Evolutionary conservation across 2,888 invertebrate genomes (phyloP).

Genomic region (Zaprionus obscuricornis): DNA sequence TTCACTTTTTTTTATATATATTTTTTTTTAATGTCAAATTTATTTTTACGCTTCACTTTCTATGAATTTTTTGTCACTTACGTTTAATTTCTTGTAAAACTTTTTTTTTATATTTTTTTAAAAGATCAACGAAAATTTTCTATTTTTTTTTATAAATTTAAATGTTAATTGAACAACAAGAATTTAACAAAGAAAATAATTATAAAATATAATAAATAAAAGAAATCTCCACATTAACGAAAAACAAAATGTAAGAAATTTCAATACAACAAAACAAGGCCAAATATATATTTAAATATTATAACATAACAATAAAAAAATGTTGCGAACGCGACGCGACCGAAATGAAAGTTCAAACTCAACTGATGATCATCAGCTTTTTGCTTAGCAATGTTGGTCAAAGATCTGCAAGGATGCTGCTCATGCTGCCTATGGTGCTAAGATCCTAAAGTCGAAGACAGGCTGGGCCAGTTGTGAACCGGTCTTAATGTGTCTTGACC

Average conservation of each 20-base stretch:
- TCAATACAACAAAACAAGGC: slow-evolving; percentile 55
- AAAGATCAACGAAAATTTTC: slow-evolving; percentile 12
- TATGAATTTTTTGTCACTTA: slow-evolving; percentile 32
- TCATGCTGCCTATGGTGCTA: slow-evolving; percentile 24
- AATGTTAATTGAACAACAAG: slow-evolving; percentile 40
- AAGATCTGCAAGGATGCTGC: slow-evolving; percentile 60
- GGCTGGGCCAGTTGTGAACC: slow-evolving; percentile 63
- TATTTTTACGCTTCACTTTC: neutral
- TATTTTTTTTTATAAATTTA: slow-evolving; percentile 9
- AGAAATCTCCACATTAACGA: slow-evolving; percentile 70
- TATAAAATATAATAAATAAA: slow-evolving; percentile 35
- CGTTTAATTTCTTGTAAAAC: slow-evolving; percentile 10
- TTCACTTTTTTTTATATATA: neutral
- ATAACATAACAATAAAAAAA: slow-evolving; percentile 33
- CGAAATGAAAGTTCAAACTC: slow-evolving; percentile 76
- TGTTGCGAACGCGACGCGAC: slow-evolving; percentile 69
- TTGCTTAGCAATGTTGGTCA: slow-evolving; percentile 30
- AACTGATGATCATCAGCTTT: slow-evolving; percentile 60
- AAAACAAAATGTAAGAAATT: slow-evolving; percentile 51
- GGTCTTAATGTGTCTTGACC: slow-evolving; percentile 64
- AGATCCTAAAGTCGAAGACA: slow-evolving; percentile 65
- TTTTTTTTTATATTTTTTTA: neutral
- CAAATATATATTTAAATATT: too few relatives aligned
- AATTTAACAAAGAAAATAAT: too few relatives aligned
- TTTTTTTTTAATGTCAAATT: neutral